Evolutionary conservation across 2,888 invertebrate genomes (phyloP).

Genomic region (Scelioninae gen. 1): DNA sequence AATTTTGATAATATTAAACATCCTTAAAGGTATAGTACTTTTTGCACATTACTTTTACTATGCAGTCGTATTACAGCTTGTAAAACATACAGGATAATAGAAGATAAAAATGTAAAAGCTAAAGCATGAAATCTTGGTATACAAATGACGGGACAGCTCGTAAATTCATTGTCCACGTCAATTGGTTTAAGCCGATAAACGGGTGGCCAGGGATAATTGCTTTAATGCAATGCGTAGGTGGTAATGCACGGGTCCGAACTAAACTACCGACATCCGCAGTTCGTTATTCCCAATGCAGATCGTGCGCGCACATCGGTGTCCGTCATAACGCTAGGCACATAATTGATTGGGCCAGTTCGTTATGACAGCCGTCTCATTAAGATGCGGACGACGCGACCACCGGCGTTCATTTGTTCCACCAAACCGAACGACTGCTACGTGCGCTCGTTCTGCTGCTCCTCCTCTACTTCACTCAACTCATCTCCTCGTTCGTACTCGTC

Average conservation of each 20-base stretch:
- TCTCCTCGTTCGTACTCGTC: slow-evolving; percentile 6
- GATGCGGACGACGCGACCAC: slow-evolving; percentile 79
- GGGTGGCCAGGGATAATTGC: slow-evolving; percentile 78
- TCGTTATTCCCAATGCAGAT: too few relatives aligned
- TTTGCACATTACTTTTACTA: too few relatives aligned
- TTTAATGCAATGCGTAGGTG: too few relatives aligned
- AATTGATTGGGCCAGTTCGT: too few relatives aligned
- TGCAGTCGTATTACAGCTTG: too few relatives aligned
- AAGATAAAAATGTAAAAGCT: not conserved
- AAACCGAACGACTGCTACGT: slow-evolving; percentile 74
- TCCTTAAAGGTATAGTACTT: too few relatives aligned
- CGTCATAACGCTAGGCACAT: too few relatives aligned
- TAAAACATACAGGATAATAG: not conserved
- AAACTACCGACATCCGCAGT: too few relatives aligned
- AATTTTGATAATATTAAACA: too few relatives aligned
- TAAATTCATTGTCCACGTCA: slow-evolving; percentile 76
- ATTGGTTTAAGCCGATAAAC: slow-evolving; percentile 79
- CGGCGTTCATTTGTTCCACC: slow-evolving; percentile 79
- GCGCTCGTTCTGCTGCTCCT: slow-evolving; percentile 43
- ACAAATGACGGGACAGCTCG: slow-evolving; percentile 42
- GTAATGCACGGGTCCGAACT: too few relatives aligned
- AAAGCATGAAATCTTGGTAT: slow-evolving; percentile 35
- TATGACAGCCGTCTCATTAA: slow-evolving; percentile 83
- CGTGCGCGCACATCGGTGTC: too few relatives aligned
- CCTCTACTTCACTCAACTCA: not conserved